phyloP scores from a whole-genome alignment of 1,140 invertebrate genomes.

The Diabrotica virgifera region DNA sequence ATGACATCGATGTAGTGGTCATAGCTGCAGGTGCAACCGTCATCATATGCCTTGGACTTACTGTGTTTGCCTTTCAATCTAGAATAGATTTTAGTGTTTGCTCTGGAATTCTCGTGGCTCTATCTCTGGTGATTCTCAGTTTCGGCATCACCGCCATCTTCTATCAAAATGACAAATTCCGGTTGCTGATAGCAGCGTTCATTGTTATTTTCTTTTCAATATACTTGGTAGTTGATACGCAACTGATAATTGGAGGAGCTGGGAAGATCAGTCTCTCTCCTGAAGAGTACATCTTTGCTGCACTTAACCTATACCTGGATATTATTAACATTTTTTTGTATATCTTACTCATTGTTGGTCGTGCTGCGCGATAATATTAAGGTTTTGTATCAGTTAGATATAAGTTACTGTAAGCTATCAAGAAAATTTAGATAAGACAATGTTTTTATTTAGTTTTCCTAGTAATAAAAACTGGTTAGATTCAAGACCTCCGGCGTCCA shows the following conservation, averaged over 20 bases:
- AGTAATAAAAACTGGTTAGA: no score
- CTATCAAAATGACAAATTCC: constrained; percentile 65
- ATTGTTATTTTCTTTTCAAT: constrained; percentile 65
- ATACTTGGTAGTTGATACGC: constrained; percentile 91
- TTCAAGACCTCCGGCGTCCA: no score
- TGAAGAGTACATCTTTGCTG: constrained; percentile 95
- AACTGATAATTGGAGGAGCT: constrained; percentile 89
- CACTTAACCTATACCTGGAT: constrained; percentile 87
- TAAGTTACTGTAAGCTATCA: no score
- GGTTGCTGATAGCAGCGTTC: constrained; percentile 73
- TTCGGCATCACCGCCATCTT: constrained; percentile 81
- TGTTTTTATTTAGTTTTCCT: no score
- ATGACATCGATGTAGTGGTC: constrained; percentile 61
- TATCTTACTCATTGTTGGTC: constrained; percentile 56
- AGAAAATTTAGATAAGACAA: no score
- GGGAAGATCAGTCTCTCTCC: constrained; percentile 90
- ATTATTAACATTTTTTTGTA: constrained; percentile 88
- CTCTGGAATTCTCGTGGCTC: constrained; percentile 75
- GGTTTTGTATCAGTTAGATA: no score
- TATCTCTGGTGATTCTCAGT: constrained; percentile 71
- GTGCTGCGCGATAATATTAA: no score
- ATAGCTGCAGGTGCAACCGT: constrained; percentile 80
- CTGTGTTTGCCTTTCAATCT: constrained; percentile 93
- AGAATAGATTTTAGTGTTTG: constrained; percentile 88
- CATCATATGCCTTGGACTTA: constrained; percentile 76